Conservation (phyloP, 1,140 invertebrate genomes). For the Calephelis nemesis region DNA sequence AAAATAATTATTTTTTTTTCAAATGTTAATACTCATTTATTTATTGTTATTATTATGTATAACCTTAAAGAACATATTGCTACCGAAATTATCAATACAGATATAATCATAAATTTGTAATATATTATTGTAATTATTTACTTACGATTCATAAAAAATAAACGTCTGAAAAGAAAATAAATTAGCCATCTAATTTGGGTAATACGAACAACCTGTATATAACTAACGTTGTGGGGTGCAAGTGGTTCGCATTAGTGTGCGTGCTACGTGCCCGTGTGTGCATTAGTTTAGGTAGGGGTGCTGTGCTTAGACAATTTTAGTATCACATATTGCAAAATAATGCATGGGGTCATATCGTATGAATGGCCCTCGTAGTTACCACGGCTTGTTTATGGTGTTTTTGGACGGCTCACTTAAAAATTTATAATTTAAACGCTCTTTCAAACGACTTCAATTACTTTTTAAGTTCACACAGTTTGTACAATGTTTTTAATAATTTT, state of each 20-base stretch:
- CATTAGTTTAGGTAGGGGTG: conserved; percentile 62
- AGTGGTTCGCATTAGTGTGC: conserved; percentile 44
- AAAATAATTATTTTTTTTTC: too few species aligned
- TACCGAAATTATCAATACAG: too few species aligned
- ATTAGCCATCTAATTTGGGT: conserved; percentile 23
- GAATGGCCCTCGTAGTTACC: conserved; percentile 28
- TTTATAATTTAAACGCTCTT: conserved; percentile 16
- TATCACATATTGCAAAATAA: conserved; percentile 69
- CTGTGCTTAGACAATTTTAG: conserved; percentile 73
- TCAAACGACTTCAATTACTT: background rate
- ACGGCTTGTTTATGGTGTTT: conserved; percentile 44
- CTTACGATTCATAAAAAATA: background rate
- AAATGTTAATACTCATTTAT: too few species aligned
- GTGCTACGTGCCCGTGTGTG: conserved; percentile 37
- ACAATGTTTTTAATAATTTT: too few species aligned
- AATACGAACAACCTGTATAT: conserved; percentile 45
- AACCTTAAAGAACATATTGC: too few species aligned
- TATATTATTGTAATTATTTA: background rate
- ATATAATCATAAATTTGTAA: too few species aligned
- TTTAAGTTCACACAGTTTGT: background rate
- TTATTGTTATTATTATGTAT: too few species aligned
- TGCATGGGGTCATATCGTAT: conserved; percentile 58
- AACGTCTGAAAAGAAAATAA: background rate
- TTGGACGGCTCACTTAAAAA: conserved; percentile 23
- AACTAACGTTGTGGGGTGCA: conserved; percentile 50